Evolutionary conservation across 1,140 invertebrate species (phyloP).

Genomic region (Hesperophylax magnus): DNA sequence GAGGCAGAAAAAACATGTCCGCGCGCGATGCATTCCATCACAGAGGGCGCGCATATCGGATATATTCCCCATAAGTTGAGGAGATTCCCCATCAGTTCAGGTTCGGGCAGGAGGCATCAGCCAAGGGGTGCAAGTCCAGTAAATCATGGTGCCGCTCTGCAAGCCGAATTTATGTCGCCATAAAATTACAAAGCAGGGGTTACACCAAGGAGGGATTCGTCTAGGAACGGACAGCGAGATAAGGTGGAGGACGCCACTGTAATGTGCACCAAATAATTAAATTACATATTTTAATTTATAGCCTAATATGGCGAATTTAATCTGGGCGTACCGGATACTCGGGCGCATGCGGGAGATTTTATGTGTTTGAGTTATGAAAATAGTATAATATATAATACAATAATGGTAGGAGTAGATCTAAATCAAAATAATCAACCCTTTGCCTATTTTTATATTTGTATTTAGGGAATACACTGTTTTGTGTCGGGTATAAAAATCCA

Average conservation of each 20-base stretch:
- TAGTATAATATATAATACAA: too few species aligned
- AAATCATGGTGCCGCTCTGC: constrained; percentile 42
- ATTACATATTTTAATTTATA: constrained; percentile 39
- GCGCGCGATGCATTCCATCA: background rate
- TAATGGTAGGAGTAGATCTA: too few species aligned
- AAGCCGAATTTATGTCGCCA: constrained; percentile 71
- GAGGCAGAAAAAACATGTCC: too few species aligned
- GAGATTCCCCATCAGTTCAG: background rate
- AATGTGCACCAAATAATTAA: constrained; percentile 40
- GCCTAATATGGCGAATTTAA: constrained; percentile 37
- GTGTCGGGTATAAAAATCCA: too few species aligned
- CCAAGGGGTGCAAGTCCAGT: constrained; percentile 36
- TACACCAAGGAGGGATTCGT: constrained; percentile 55
- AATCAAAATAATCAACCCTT: too few species aligned
- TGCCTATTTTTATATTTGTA: too few species aligned
- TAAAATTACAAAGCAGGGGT: constrained; percentile 70
- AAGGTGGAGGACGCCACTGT: constrained; percentile 12
- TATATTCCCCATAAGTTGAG: too few species aligned
- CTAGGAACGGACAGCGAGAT: constrained; percentile 47
- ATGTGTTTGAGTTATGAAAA: constrained; percentile 13
- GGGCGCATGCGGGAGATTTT: background rate
- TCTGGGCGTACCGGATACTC: constrained; percentile 10
- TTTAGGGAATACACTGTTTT: too few species aligned
- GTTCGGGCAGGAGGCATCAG: background rate
- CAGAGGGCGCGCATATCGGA: background rate